phyloP scores from a whole-genome alignment of 2,113 vertebrate genomes.

The Rhegmatorhina hoffmannsi region DNA sequence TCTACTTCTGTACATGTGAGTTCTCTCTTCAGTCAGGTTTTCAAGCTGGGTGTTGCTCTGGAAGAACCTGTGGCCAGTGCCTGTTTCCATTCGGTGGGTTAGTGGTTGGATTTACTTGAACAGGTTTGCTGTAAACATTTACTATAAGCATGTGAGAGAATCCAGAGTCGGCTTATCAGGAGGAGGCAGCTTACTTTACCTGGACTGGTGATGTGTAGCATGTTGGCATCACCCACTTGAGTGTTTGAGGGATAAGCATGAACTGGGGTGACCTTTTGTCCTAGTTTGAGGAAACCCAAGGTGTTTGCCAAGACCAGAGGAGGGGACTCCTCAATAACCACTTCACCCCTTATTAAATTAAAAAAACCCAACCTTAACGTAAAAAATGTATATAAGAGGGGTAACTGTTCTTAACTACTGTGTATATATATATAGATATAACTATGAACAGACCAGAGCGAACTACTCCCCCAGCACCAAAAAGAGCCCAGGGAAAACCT shows the following conservation, averaged over 20 bases:
- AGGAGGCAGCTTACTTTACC: background rate
- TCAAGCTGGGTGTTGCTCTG: background rate
- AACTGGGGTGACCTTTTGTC: too few species aligned
- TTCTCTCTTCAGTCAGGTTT: background rate
- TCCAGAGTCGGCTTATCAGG: background rate
- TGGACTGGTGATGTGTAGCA: rapidly evolving
- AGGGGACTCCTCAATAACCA: too few species aligned
- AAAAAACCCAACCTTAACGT: too few species aligned
- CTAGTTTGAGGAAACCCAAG: too few species aligned
- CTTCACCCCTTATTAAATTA: too few species aligned
- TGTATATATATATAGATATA: too few species aligned
- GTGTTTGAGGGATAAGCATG: background rate
- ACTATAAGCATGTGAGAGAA: background rate
- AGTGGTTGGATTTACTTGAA: background rate
- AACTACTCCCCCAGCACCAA: too few species aligned
- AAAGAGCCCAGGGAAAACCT: too few species aligned
- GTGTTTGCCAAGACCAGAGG: too few species aligned
- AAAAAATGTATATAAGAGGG: too few species aligned
- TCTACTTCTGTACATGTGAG: background rate
- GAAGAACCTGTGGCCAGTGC: background rate
- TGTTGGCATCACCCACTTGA: background rate
- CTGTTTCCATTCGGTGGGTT: rapidly evolving
- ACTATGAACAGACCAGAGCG: too few species aligned
- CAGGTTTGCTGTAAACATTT: background rate
- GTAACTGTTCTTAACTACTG: too few species aligned